Conservation (phyloP, 2,888 invertebrate genomes). For the Cenopis cana region DNA sequence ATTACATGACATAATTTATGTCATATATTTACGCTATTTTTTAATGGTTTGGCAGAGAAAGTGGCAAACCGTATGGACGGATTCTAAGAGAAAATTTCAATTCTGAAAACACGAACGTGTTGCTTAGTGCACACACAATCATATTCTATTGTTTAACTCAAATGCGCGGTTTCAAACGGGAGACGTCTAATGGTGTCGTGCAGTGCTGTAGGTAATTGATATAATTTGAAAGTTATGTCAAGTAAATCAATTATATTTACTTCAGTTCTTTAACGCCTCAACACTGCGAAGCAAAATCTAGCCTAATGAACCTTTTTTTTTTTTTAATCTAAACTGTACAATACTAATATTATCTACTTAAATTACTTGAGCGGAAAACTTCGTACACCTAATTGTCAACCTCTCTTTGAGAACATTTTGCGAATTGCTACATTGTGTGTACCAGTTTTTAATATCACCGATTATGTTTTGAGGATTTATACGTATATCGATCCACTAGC, state of each 20-base stretch:
- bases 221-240: not conserved
- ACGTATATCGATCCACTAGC: no score
- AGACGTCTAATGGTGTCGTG: no score
- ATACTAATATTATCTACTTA: constrained; percentile 4
- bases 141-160: no score
- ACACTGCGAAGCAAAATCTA: constrained; percentile 4
- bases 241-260: not conserved
- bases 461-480: no score
- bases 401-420: not conserved
- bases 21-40: not conserved
- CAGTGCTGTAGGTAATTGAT: no score
- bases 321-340: constrained; percentile 7
- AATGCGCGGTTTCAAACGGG: no score
- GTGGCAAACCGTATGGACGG: constrained; percentile 20
- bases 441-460: no score
- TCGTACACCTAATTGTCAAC: not conserved
- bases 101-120: not conserved
- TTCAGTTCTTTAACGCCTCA: not conserved
- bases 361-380: constrained; percentile 15
- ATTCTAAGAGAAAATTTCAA: constrained; percentile 9
- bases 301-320: not conserved
- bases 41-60: not conserved
- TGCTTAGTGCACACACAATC: not conserved
- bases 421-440: no score
- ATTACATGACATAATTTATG: not conserved